A percentile compares a stretch with the other conserved stretches of the same genome.
These are phyloP conservation scores for Empidonax alnorum DNA, from an alignment of 2,113 vertebrate genomes.

Conservation along the genomic window DNA sequence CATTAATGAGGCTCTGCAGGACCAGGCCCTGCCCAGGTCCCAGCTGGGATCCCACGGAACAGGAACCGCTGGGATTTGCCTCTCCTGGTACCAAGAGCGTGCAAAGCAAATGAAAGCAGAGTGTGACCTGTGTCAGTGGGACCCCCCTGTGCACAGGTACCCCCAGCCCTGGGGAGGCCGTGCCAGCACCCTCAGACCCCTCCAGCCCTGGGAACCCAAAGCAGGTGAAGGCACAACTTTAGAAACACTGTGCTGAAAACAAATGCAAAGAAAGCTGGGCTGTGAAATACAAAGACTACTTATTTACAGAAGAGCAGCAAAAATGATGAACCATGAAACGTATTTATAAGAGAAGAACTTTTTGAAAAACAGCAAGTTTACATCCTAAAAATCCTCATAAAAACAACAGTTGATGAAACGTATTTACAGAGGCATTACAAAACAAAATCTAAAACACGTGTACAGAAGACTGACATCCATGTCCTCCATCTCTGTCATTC, in stretches of 20 bases:
- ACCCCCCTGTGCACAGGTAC: neutral
- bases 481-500: accelerated
- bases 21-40: neutral
- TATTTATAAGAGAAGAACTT: neutral
- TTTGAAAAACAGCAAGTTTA: neutral
- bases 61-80: too few relatives aligned
- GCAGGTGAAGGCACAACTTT: neutral
- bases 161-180: accelerated
- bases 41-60: accelerated
- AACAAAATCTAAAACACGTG: neutral
- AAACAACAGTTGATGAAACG: neutral
- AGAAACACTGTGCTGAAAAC: neutral
- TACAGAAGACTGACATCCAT: neutral
- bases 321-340: neutral
- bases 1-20: neutral
- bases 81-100: accelerated
- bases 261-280: neutral
- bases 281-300: neutral
- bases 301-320: neutral
- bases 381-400: too few relatives aligned
- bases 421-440: neutral
- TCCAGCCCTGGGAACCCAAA: accelerated
- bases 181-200: neutral
- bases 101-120: neutral
- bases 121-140: neutral